phyloP scores from a whole-genome alignment of 2,113 vertebrate species.

The Dipodomys spectabilis region DNA sequence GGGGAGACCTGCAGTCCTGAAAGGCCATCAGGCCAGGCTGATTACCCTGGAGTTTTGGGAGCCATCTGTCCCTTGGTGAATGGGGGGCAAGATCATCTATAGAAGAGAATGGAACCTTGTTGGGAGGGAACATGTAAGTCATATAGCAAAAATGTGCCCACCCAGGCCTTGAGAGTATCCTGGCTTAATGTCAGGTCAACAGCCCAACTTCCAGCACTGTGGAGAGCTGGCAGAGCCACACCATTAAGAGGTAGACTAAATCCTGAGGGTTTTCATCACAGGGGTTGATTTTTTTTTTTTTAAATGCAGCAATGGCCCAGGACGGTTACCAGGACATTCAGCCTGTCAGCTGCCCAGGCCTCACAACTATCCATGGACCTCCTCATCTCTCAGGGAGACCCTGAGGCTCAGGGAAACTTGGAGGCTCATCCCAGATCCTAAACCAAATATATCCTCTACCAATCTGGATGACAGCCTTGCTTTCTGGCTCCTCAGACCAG shows the following conservation, averaged over 20 bases:
- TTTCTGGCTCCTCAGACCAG: neutral
- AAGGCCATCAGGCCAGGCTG: neutral
- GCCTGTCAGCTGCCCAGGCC: accelerated
- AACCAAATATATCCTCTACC: accelerated
- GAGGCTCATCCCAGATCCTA: neutral
- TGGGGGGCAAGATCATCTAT: neutral
- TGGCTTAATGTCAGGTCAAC: neutral
- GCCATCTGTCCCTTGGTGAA: neutral
- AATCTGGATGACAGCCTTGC: neutral
- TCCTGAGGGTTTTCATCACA: neutral
- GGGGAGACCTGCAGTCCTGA: neutral
- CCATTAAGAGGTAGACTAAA: neutral
- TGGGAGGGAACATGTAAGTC: neutral
- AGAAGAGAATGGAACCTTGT: neutral
- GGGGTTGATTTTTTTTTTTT: no score
- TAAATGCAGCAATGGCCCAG: no score
- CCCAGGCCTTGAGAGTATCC: neutral
- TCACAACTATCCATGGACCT: neutral
- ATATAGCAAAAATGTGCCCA: neutral
- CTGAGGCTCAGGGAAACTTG: neutral
- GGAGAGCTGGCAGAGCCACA: neutral
- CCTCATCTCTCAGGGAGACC: neutral
- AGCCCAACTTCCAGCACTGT: neutral
- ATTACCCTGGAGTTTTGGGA: neutral
- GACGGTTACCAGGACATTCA: no score